These are phyloP conservation scores for Brachynemurus nebulosus DNA, from an alignment of 2,888 invertebrate genomes.

Conservation along the genomic window DNA sequence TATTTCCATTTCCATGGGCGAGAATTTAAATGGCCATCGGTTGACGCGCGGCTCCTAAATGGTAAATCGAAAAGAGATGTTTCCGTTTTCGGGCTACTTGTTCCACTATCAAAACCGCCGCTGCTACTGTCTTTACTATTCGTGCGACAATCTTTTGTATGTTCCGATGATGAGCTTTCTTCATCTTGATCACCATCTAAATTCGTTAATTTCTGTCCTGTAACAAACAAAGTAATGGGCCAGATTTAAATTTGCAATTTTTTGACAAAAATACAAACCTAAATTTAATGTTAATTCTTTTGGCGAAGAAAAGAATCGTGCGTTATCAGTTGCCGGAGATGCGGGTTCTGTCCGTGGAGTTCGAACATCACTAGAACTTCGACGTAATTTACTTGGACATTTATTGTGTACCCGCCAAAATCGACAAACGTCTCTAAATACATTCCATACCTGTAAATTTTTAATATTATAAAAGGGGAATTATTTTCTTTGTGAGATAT, in stretches of 20 bases:
- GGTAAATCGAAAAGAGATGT: constrained; percentile 31
- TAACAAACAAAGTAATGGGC: too few relatives aligned
- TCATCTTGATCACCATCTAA: background rate
- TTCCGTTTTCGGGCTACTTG: constrained; percentile 24
- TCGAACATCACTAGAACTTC: constrained; percentile 42
- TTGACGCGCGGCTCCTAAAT: constrained; percentile 62
- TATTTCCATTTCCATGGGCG: constrained; percentile 45
- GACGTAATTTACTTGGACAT: constrained; percentile 43
- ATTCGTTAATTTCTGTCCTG: too few relatives aligned
- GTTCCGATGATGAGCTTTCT: too few relatives aligned
- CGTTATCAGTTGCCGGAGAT: constrained; percentile 33
- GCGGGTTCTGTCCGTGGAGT: constrained; percentile 34
- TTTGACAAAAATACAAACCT: background rate
- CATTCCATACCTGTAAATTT: constrained; percentile 53
- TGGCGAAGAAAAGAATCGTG: constrained; percentile 32
- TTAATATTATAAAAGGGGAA: too few relatives aligned
- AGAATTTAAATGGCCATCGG: constrained; percentile 50
- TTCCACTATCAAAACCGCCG: constrained; percentile 16
- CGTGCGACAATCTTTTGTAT: background rate
- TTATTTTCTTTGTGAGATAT: background rate
- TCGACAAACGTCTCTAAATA: constrained; percentile 61
- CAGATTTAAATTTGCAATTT: too few relatives aligned
- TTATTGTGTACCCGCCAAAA: constrained; percentile 62
- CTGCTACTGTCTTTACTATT: background rate
- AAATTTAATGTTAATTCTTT: constrained; percentile 15